Percentiles rank a stretch among this genome's conserved stretches.
Evolutionary conservation across 2,797 vertebrate genomes (phyloP).

Genomic region (Cottoperca gobio): DNA sequence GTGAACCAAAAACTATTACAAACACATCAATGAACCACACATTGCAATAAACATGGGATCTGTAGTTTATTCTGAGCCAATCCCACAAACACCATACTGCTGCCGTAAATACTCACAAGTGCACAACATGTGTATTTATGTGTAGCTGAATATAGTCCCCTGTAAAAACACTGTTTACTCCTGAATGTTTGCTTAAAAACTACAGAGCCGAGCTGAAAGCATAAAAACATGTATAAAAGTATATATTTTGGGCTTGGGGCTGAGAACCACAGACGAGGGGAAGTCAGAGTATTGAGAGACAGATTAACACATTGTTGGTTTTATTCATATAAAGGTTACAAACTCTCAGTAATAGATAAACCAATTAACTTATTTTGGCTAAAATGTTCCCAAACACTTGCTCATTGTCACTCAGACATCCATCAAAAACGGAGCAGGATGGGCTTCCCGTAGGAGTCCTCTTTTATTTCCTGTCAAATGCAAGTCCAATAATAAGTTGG

Average conservation of each 20-base stretch:
- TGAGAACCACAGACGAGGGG: neutral
- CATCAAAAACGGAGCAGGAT: neutral
- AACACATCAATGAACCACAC: conserved; percentile 1
- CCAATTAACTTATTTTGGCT: neutral
- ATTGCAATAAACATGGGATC: conserved; percentile 9
- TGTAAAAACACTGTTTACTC: neutral
- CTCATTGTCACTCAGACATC: neutral
- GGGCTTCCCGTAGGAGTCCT: neutral
- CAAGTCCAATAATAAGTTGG: neutral
- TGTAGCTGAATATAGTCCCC: neutral
- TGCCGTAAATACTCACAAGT: conserved; percentile 7
- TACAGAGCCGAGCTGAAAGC: neutral
- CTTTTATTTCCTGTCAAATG: conserved; percentile 14
- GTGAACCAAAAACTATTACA: neutral
- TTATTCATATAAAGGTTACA: neutral
- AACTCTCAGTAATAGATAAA: neutral
- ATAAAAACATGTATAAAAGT: neutral
- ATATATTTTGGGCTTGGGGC: neutral
- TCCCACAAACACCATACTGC: conserved; percentile 11
- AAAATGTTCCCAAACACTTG: neutral
- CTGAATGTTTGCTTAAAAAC: neutral
- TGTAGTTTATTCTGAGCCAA: conserved; percentile 19
- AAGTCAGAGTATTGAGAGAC: neutral
- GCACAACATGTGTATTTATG: conserved; percentile 2
- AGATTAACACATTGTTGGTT: neutral